These are phyloP conservation scores for Amiota mariae DNA, from an alignment of 2,888 invertebrate genomes.

Conservation along the genomic window DNA sequence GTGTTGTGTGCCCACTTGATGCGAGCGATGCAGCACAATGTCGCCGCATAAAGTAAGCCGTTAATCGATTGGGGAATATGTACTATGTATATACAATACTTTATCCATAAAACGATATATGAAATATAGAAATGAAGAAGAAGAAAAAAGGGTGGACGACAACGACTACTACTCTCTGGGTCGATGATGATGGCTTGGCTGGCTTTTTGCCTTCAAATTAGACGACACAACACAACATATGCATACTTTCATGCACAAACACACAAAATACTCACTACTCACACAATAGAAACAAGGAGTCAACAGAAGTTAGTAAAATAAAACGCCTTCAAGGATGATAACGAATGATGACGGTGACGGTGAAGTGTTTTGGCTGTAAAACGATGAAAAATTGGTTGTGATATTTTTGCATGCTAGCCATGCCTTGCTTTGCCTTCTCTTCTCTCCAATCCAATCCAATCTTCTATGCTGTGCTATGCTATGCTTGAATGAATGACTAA, in stretches of 20 bases:
- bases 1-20: constrained; percentile 43
- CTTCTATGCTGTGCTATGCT: too few species aligned
- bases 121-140: neutral
- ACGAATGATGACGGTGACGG: neutral
- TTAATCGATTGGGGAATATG: constrained; percentile 55
- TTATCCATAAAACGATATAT: constrained; percentile 28
- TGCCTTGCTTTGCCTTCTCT: too few species aligned
- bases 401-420: too few species aligned
- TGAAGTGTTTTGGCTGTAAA: neutral
- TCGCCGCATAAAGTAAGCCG: constrained; percentile 37
- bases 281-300: too few species aligned
- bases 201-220: constrained; percentile 33
- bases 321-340: neutral
- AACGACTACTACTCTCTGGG: too few species aligned
- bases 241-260: constrained; percentile 26
- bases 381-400: too few species aligned
- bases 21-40: constrained; percentile 37
- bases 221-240: constrained; percentile 57
- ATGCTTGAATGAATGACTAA: too few species aligned
- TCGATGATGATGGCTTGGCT: too few species aligned
- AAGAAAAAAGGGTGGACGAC: too few species aligned
- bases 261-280: too few species aligned
- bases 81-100: constrained; percentile 28
- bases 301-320: neutral
- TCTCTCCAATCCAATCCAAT: too few species aligned